A percentile compares a stretch with the other conserved stretches of the same genome.
Conservation (phyloP, 2,797 vertebrate species). For the Xyrichtys novacula region DNA sequence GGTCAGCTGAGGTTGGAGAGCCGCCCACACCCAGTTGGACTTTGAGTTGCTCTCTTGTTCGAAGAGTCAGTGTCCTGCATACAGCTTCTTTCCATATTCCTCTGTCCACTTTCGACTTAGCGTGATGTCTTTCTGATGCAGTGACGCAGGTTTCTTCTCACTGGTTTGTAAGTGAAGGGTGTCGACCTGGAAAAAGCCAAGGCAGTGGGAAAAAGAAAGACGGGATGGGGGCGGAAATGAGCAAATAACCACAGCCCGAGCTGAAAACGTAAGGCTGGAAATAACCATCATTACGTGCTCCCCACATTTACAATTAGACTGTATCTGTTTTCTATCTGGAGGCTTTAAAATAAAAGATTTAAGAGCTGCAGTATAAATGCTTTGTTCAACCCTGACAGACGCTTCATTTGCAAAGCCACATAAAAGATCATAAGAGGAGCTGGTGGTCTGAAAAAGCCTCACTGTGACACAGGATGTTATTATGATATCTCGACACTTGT, state of each 20-base stretch:
- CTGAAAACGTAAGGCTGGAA: constrained; percentile 29
- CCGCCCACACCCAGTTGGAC: constrained; percentile 42
- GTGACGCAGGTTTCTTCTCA: constrained; percentile 1
- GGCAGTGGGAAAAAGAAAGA: background rate
- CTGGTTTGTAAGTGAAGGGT: constrained; percentile 4
- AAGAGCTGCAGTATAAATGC: constrained; percentile 21
- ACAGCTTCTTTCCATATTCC: constrained; percentile 1
- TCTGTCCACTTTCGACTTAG: constrained; percentile 26
- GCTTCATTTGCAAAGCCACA: constrained; percentile 11
- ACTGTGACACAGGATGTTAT: constrained; percentile 28
- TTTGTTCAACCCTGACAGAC: constrained; percentile 24
- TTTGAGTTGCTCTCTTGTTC: constrained; percentile 37
- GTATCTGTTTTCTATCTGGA: constrained; percentile 33
- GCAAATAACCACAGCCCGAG: constrained; percentile 17
- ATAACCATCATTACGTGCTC: constrained; percentile 16
- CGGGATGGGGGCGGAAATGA: constrained; percentile 36
- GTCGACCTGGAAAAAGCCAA: background rate
- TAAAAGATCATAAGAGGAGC: background rate
- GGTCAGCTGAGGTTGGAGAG: constrained; percentile 30
- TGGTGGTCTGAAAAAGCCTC: background rate
- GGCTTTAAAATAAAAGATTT: constrained; percentile 22
- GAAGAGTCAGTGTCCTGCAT: constrained; percentile 26
- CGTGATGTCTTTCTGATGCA: background rate
- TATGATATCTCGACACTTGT: constrained; percentile 30
- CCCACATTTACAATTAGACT: constrained; percentile 9